A percentile compares a stretch with the other conserved stretches of the same genome.
Conservation (phyloP, 2,888 invertebrate species). For the Dynastes hyllus region DNA sequence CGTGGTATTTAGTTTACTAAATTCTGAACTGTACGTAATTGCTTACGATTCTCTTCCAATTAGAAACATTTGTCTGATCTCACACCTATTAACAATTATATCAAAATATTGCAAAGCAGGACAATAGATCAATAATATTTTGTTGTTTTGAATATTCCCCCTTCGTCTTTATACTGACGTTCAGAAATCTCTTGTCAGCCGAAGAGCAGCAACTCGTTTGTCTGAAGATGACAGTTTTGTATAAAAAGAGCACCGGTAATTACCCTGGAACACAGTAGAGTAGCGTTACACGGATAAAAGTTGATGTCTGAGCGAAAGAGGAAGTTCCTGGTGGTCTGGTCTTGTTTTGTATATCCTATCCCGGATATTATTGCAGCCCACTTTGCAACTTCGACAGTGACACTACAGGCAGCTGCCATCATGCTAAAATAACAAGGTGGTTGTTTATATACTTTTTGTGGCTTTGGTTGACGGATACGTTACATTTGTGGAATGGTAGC, state of each 20-base stretch:
- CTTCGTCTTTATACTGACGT: neutral
- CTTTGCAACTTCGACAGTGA: conserved; percentile 54
- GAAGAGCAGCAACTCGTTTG: neutral
- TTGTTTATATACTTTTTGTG: conserved; percentile 52
- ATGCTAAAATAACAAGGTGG: conserved; percentile 56
- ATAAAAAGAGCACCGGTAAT: conserved; percentile 27
- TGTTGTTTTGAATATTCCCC: neutral
- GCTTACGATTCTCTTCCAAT: too few species aligned
- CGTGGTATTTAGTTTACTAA: too few species aligned
- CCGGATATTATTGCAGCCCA: conserved; percentile 59
- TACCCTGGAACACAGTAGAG: neutral
- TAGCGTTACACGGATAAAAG: conserved; percentile 22
- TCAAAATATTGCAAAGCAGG: neutral
- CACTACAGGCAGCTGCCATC: conserved; percentile 52
- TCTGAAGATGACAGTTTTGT: conserved; percentile 28
- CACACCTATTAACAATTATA: neutral
- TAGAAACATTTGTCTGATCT: neutral
- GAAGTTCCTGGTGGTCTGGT: conserved; percentile 56
- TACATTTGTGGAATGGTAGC: conserved; percentile 48
- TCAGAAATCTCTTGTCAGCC: neutral
- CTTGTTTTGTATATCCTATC: conserved; percentile 51
- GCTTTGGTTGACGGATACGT: conserved; percentile 52
- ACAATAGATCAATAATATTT: neutral
- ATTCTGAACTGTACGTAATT: too few species aligned
- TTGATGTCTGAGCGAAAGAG: conserved; percentile 34